Evolutionary conservation across 2,888 invertebrate genomes (phyloP), one percentile per base, ranked within the genome.

Genomic region (Xestia c-nigrum): DNA sequence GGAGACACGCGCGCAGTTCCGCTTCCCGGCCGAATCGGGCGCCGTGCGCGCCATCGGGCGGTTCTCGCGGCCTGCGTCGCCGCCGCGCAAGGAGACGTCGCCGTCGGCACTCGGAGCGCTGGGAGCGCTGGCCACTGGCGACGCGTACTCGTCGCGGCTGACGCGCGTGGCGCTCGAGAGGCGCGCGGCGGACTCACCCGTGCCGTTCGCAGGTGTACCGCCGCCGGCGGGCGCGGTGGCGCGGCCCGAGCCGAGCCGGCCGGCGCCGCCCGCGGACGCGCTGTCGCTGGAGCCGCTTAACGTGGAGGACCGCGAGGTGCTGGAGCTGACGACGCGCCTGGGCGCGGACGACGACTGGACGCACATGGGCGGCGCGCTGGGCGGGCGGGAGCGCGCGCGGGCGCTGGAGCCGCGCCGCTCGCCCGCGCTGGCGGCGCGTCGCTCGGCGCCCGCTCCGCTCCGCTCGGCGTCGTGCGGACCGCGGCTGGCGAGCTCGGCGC

Each of bases 41-140:
- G 98, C 98, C 38, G 98, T 97, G 69, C 97, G 98, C 72, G 98
- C 98, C 69, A 97, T 98, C 80, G 97, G 91, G 72, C 95, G 94
- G 63, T 95, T 96, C 90, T 97, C 97, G 72, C 97, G 98, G 89
- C 98, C 98, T 64, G 97, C 98, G 66, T 98, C 98, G 64, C 98
- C 98, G 61, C 97, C 98, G 94, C 97, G 97, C 89, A 97, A 97
- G 93, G 97, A 98, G 89, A 92, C 96, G 74, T 97, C 97, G 74
- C 97, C 97, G 78, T 57, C 81, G 97, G 87, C 87, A 3, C 31
- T 31, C 1, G 31, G 31, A 31, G 31, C 31, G 72, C 97, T 87
- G 94, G 91, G 88, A 59, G 92, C 38, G 12, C 31, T 16, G 57
- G 73, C 84, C 65, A 97, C 88, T 94, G 90, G 89, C 64, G 92